Base-by-base conservation (phyloP, 2,888 invertebrate species). In the Drosophila maculinotata region DNA sequence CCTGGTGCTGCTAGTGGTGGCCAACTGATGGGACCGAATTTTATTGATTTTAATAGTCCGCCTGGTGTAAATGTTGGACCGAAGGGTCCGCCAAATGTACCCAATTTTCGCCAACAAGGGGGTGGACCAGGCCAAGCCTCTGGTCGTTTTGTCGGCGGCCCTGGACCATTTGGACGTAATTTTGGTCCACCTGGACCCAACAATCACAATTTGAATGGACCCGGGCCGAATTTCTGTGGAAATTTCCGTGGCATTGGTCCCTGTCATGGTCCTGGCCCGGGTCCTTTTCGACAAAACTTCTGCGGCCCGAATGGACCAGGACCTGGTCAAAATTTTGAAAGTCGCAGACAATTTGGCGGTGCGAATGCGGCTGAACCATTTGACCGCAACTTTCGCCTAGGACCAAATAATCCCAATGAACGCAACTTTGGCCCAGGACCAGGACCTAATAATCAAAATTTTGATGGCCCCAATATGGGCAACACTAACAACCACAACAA, bases 231-330 rank as follows among this genome's bases (percentile, higher is more conserved):
- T 9, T 63, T 63, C 7, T 69, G 69, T 10, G 59, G 51, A 0
- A 52, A 70, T 25, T 70, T 66, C 20, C 66, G 54, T 30, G 63
- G 64, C 6, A 48, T 44, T 31, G 67, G 58, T 33, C 58, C 49
- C 10, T 39, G 45, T 5, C 38, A 67, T 54, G 63, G 64, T 33
- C 48, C 62, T 0, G 62, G 62, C 9, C 33, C 45, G 1, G 54
- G 47, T 15, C 47, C 14, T 57, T 49, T 71, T 53, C 42, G 71
- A 33, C 53, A 59, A 1, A 80, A 76, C 14, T 74, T 74, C 28
- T 56, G 69, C 12, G 71, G 62, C 0, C 53, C 69, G 0, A 67
- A 67, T 28, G 74, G 73, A 1, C 65, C 63, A 0, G 69, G 71
- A 1, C 53, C 68, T 30, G 67, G 72, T 4, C 54, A 48, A 3